A percentile compares a stretch with the other conserved stretches of the same genome.
Evolutionary conservation across 2,888 invertebrate species (phyloP).

Genomic region (Drosophila diplacantha): DNA sequence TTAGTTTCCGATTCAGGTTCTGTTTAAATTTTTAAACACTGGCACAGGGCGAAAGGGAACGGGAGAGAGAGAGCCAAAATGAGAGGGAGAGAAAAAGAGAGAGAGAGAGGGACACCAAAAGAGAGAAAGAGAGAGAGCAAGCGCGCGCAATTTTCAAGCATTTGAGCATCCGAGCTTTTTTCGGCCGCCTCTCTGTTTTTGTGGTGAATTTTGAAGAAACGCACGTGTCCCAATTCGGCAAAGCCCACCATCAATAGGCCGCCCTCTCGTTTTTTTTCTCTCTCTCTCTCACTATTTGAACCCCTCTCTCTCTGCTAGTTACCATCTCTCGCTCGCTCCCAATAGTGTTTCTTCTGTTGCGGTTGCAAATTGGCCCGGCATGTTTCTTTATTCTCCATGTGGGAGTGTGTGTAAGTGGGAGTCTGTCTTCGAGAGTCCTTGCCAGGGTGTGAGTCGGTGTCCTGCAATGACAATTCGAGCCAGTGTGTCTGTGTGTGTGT

Average conservation of each 20-base stretch:
- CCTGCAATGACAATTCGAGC: constrained; percentile 27
- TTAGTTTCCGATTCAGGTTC: constrained; percentile 7
- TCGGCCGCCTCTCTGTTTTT: constrained; percentile 63
- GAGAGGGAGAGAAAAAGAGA: constrained; percentile 6
- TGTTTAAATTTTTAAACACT: constrained; percentile 14
- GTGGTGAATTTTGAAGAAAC: constrained; percentile 63
- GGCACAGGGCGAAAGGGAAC: background rate
- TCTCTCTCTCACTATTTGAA: background rate
- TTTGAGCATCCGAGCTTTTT: constrained; percentile 32
- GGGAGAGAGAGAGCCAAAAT: background rate
- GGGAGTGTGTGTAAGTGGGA: constrained; percentile 9
- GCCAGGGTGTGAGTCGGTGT: constrained; percentile 6
- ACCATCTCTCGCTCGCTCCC: constrained; percentile 1
- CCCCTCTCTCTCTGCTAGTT: background rate
- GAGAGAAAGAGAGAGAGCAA: constrained; percentile 12
- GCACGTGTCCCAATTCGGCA: constrained; percentile 65
- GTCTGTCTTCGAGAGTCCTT: constrained; percentile 10
- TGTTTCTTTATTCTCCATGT: constrained; percentile 28
- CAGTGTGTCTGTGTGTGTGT: background rate
- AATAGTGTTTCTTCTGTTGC: constrained; percentile 19
- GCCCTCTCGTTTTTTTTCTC: background rate
- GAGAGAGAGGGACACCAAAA: constrained; percentile 9
- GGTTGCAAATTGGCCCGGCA: constrained; percentile 46
- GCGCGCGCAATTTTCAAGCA: constrained; percentile 41
- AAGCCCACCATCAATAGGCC: constrained; percentile 45